Base-by-base conservation (phyloP, 2,888 invertebrate species). In the Eumacrocentrus americanus region DNA sequence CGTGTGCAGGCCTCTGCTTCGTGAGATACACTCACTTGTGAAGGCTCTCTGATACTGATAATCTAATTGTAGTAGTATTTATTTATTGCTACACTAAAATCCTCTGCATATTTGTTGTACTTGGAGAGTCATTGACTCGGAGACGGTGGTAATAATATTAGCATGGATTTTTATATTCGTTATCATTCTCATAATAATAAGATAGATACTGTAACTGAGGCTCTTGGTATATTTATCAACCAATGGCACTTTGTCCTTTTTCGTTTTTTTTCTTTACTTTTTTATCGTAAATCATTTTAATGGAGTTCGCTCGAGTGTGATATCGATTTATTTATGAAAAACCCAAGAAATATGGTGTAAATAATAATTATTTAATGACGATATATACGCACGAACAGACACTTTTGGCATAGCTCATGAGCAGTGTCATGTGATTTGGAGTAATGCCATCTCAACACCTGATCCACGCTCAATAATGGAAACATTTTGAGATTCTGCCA, bases 381-480 rank as follows among this genome's bases (percentile, higher is more conserved):
- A 29, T 29, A 29, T 29, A 23, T 12, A 35, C 9, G 25, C 20
- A 22, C n/a, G 37, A 35, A 52, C 46, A 20, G 35, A 53, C 44
- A 53, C 22, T 53, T 47, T 52, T 38, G 34, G 46, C 40, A 42
- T 40, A 29, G 53, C 38, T 42, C 42, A 46, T 53, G 42, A 16
- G 9, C 23, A 56, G 18, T 60, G 67, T 72, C 70, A 70, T 72
- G 69, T 70, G 69, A 70, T 68, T 72, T 72, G 71, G 71, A 72
- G 60, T 64, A 55, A 53, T 68, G 71, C 71, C 71, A 72, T 70
- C 65, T 55, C 67, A 68, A 69, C 68, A 70, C 64, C 62, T 66
- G 66, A 44, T 20, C 34, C 20, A 44, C 20, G 23, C 29, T 54
- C 35, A 42, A 52, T 38, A 52, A 52, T 44, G 44, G 44, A 44